Evolutionary conservation across 2,888 invertebrate species (phyloP), one percentile per base, ranked within the genome.

Genomic region (Cheiracanthium punctorium): DNA sequence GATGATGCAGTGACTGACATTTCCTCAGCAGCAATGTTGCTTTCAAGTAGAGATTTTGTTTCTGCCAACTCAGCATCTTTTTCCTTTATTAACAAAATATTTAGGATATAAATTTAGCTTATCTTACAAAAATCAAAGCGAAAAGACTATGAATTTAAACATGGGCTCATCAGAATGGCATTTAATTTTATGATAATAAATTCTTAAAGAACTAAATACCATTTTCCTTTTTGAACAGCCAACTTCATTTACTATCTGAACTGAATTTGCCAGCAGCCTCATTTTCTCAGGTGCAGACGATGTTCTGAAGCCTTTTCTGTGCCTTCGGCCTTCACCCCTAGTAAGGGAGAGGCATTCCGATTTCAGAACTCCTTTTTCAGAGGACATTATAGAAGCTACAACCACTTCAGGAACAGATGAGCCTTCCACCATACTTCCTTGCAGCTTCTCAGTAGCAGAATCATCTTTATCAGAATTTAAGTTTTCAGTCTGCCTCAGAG

Each of bases 1-100:
- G 73, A 73, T 41, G 52, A 52, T 28, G 72, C 12, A 69, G 48
- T 24, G 10, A 37, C 72, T 17, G 77, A 69, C 1, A 24, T 24
- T 52, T 82, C 74, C 32, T 82, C 88, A 5, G 70, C 75, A n/a
- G 81, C 41, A 37, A 64, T 41, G 79, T 87, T 77, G 32, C 82
- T 89, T 76, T 89, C 89, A 29, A 88, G 75, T 14, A 89, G 71
- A 1, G 89, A 89, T 70, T 88, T 88, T 12, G 89, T 89, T 74
- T 89, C 89, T 20, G 80, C 85, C 33, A 88, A 33, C 29, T 88
- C 87, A 37, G 80, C 65, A 77, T 84, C 80, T 20, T 80, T 82
- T 69, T 85, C 88, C 85, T 81, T 20, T n/a, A n/a, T n/a, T n/a
- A n/a, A n/a, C n/a, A n/a, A n/a, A n/a, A n/a, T n/a, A n/a, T n/a